phyloP scores from a whole-genome alignment of 2,888 invertebrate genomes.

The Pomacea canaliculata region DNA sequence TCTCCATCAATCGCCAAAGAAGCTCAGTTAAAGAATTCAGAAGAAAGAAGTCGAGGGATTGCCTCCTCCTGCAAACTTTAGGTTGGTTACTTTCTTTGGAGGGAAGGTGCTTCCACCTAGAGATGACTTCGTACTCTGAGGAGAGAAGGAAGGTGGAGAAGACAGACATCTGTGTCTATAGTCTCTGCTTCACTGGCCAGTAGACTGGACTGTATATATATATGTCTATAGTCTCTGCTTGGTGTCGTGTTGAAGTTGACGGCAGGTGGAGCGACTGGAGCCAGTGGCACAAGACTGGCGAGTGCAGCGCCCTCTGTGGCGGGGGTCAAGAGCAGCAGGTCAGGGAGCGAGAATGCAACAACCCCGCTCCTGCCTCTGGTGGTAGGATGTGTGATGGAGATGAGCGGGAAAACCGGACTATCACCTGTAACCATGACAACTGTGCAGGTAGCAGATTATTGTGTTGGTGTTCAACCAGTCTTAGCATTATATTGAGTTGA shows the following conservation, averaged over 20 bases:
- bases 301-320: constrained; percentile 31
- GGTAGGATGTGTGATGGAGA: constrained; percentile 22
- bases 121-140: too few relatives aligned
- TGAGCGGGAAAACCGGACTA: constrained; percentile 11
- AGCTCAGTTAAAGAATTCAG: too few relatives aligned
- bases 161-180: neutral
- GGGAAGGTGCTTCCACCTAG: too few relatives aligned
- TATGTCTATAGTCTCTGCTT: neutral
- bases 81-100: too few relatives aligned
- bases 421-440: constrained; percentile 20
- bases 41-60: too few relatives aligned
- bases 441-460: constrained; percentile 22
- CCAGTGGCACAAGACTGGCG: constrained; percentile 22
- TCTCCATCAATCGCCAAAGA: too few relatives aligned
- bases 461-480: neutral
- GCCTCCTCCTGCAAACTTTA: too few relatives aligned
- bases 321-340: constrained; percentile 24
- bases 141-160: too few relatives aligned
- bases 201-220: neutral
- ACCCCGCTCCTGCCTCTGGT: constrained; percentile 27
- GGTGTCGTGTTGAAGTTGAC: constrained; percentile 16
- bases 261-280: constrained; percentile 33
- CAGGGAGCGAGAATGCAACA: constrained; percentile 23
- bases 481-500: neutral
- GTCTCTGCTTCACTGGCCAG: too few relatives aligned